Base-by-base conservation (phyloP, 2,888 invertebrate species). In the Philereme transversata region DNA sequence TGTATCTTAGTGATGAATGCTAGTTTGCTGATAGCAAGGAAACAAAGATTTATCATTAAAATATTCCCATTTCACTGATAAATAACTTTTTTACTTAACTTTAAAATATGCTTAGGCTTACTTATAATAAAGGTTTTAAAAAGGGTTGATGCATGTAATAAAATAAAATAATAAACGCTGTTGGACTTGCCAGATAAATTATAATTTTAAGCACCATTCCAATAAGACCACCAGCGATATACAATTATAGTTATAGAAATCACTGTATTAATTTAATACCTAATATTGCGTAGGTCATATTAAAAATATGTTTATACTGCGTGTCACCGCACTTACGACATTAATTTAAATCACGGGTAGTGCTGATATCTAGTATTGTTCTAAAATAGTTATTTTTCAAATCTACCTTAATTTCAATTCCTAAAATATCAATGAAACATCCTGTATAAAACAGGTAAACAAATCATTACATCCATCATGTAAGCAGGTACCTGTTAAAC, bases 291-390 rank as follows among this genome's bases (percentile, higher is more conserved):
- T 63, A 63, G 63, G 38, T 63, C 44, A 45, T 54, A 72, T 72
- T 64, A 74, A 70, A 72, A 74, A 78, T 57, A 62, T 76, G 73
- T 78, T 74, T 72, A 72, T 22, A 22, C 22, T 22, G 22, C 22
- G 22, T 22, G 22, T 22, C 22, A 22, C 22, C 22, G 22, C 22
- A 22, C 3, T 22, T 22, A 22, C 22, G 22, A 22, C 22, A 22
- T 22, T 22, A n/a, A 22, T 22, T 22, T 22, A 22, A 2, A 2
- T 22, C 22, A 22, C 22, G 22, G 22, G 22, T 22, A 22, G 22
- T 1, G 22, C 22, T 22, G 22, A 22, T 22, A 3, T 1, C 22
- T 22, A 22, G 22, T 22, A 22, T 22, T 22, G 22, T 22, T 22
- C 22, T 22, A 22, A 22, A 22, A 22, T 22, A 22, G 22, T 22